phyloP scores from a whole-genome alignment of 1,140 invertebrate genomes.

The Caenorhabditis remanei region DNA sequence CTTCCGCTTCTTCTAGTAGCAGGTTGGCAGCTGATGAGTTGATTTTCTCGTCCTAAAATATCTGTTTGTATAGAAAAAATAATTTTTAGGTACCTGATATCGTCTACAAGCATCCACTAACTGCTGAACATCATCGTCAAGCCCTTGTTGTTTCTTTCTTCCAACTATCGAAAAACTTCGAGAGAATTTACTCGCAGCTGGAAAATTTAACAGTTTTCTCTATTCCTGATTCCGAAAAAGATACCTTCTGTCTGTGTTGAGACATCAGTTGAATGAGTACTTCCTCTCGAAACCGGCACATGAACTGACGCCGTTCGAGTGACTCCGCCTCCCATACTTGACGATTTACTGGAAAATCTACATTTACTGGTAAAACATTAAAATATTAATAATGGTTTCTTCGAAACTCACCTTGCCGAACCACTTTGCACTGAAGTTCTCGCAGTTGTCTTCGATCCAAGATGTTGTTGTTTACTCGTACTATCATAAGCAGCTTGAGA shows the following conservation, averaged over 20 bases:
- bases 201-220: neutral
- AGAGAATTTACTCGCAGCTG: conserved; percentile 64
- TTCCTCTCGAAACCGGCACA: conserved; percentile 53
- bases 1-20: conserved; percentile 70
- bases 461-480: conserved; percentile 68
- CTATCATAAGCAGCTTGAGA: conserved; percentile 75
- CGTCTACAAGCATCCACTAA: conserved; percentile 75
- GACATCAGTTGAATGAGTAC: conserved; percentile 63
- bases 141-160: conserved; percentile 57
- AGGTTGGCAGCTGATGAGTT: conserved; percentile 67
- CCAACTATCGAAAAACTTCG: conserved; percentile 74
- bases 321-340: conserved; percentile 59
- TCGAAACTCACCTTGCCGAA: conserved; percentile 36
- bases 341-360: conserved; percentile 31
- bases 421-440: conserved; percentile 77
- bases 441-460: conserved; percentile 73
- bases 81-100: conserved; percentile 68
- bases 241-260: conserved; percentile 70
- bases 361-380: too few relatives aligned
- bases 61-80: neutral
- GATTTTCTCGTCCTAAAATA: conserved; percentile 68
- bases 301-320: conserved; percentile 64
- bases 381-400: too few relatives aligned
- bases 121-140: conserved; percentile 75
- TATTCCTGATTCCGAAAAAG: neutral